phyloP scores from a whole-genome alignment of 2,888 invertebrate species.

The Notocelia uddmanniana region DNA sequence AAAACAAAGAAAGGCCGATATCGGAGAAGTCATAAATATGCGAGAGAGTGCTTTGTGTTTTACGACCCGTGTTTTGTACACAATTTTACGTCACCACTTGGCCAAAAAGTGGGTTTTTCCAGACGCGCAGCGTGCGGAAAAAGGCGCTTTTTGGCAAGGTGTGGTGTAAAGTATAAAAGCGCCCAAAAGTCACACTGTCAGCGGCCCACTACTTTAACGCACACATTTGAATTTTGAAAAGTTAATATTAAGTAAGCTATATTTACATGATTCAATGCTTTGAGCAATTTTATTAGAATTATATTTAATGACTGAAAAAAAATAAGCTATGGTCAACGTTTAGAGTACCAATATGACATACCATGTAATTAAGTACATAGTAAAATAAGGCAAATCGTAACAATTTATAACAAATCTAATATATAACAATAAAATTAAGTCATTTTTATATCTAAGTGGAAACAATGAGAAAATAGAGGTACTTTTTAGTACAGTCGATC shows the following conservation, averaged over 20 bases:
- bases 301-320: constrained; percentile 34
- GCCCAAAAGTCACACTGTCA: too few relatives aligned
- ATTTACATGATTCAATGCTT: constrained; percentile 59
- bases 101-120: too few relatives aligned
- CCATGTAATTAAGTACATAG: constrained; percentile 25
- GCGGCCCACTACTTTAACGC: constrained; percentile 13
- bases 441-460: constrained; percentile 13
- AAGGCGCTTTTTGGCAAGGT: too few relatives aligned
- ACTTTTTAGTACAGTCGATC: neutral
- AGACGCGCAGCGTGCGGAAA: too few relatives aligned
- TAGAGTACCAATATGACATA: constrained; percentile 12
- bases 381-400: constrained; percentile 41
- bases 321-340: constrained; percentile 2
- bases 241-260: constrained; percentile 30
- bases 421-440: constrained; percentile 23
- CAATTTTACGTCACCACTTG: too few relatives aligned
- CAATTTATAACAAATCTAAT: constrained; percentile 29
- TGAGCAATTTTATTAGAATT: constrained; percentile 62
- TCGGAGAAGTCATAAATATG: too few relatives aligned
- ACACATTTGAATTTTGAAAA: constrained; percentile 4
- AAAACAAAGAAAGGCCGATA: too few relatives aligned
- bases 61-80: too few relatives aligned
- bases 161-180: too few relatives aligned
- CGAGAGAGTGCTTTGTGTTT: too few relatives aligned
- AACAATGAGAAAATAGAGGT: neutral